Conservation (phyloP, 2,888 invertebrate genomes). For the Tetragnatha montana region DNA sequence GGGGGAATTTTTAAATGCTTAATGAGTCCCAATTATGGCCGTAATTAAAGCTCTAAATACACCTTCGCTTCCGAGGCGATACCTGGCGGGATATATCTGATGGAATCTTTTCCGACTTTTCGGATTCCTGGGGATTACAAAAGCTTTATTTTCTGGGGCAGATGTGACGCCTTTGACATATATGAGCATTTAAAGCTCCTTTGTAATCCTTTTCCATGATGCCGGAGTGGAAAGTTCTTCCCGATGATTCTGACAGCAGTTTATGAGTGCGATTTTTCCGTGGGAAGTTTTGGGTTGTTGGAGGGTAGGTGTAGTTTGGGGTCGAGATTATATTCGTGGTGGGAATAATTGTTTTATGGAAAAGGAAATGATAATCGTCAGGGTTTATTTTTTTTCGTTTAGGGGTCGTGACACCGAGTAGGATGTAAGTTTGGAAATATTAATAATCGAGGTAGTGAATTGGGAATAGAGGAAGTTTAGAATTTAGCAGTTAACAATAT, state of each 20-base stretch:
- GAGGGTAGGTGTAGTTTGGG: not conserved
- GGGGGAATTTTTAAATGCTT: slow-evolving; percentile 36
- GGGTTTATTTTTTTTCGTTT: not conserved
- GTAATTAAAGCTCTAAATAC: slow-evolving; percentile 25
- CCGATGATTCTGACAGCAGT: not conserved
- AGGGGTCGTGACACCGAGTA: too few species aligned
- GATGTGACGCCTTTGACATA: slow-evolving; percentile 34
- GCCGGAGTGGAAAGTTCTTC: not conserved
- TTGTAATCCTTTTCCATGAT: slow-evolving; percentile 31
- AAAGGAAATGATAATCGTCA: not conserved
- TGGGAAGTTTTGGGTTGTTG: not conserved
- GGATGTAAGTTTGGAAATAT: too few species aligned
- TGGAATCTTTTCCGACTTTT: slow-evolving; percentile 29
- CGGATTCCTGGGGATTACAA: slow-evolving; percentile 33
- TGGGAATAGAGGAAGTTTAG: too few species aligned
- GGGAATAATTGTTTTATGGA: not conserved
- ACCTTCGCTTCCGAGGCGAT: slow-evolving; percentile 13
- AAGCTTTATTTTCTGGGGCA: slow-evolving; percentile 33
- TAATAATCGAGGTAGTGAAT: too few species aligned
- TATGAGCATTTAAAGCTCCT: slow-evolving; percentile 32
- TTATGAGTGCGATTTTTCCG: not conserved
- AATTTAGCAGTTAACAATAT: too few species aligned
- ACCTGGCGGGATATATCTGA: slow-evolving; percentile 11
- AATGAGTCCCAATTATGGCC: slow-evolving; percentile 29
- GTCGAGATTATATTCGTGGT: not conserved